Evolutionary conservation across 2,888 invertebrate species (phyloP).

Genomic region (Troilus luridus): DNA sequence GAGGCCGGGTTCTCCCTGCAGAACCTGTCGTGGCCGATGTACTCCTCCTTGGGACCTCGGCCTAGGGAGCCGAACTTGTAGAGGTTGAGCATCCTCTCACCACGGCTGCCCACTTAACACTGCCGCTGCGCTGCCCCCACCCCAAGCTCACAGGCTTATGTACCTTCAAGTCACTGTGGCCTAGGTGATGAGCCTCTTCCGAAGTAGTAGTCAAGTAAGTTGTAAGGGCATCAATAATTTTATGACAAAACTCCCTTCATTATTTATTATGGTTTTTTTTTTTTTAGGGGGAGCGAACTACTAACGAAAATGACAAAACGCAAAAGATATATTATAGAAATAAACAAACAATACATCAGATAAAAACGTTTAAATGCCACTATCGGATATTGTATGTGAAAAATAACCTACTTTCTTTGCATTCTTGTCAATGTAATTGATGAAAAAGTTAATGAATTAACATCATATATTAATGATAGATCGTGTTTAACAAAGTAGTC

Average conservation of each 20-base stretch:
- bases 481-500: too few species aligned
- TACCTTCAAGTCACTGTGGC: background rate
- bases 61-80: constrained; percentile 56
- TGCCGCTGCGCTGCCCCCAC: constrained; percentile 24
- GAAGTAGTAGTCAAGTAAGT: background rate
- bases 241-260: background rate
- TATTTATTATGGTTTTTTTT: too few species aligned
- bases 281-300: too few species aligned
- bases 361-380: too few species aligned
- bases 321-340: too few species aligned
- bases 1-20: constrained; percentile 48
- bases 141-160: background rate
- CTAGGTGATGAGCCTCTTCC: background rate
- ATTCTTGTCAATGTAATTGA: too few species aligned
- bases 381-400: too few species aligned
- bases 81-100: constrained; percentile 51
- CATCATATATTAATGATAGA: too few species aligned
- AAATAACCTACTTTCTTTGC: too few species aligned
- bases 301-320: too few species aligned
- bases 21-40: constrained; percentile 57
- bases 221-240: background rate
- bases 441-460: too few species aligned
- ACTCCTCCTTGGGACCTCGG: constrained; percentile 44
- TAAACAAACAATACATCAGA: too few species aligned
- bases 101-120: constrained; percentile 26